Percentiles rank a stretch among this genome's conserved stretches.
Evolutionary conservation across 2,797 vertebrate species (phyloP).

Genomic region (Carcharodon carcharias): DNA sequence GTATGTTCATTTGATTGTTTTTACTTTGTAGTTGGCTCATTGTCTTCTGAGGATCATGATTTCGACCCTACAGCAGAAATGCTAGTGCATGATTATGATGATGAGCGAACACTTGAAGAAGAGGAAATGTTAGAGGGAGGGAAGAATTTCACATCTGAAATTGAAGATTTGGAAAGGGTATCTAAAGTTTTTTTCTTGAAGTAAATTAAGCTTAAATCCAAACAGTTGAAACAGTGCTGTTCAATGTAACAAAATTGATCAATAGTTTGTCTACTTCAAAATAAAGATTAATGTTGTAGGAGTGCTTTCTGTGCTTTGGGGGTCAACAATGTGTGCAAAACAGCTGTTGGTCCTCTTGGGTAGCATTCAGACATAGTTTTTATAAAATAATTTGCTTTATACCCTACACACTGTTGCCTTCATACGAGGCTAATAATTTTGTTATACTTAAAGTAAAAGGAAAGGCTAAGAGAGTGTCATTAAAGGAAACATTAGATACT

Average conservation of each 20-base stretch:
- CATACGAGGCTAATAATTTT: neutral
- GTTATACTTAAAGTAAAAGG: neutral
- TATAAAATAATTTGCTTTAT: neutral
- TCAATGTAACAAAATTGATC: slow-evolving; percentile 14
- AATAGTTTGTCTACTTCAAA: neutral
- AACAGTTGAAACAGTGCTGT: neutral
- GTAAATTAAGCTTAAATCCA: neutral
- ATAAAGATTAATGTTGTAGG: neutral
- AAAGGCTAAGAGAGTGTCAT: neutral
- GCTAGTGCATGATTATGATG: slow-evolving; percentile 94
- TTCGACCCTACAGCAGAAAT: slow-evolving; percentile 97
- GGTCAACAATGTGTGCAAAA: neutral
- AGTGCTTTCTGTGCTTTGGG: neutral
- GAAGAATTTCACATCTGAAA: slow-evolving; percentile 83
- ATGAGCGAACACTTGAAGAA: slow-evolving; percentile 90
- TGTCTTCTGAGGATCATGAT: slow-evolving; percentile 98
- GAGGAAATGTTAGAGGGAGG: slow-evolving; percentile 89
- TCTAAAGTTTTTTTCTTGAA: neutral
- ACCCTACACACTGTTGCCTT: neutral
- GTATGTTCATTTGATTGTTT: slow-evolving; percentile 26
- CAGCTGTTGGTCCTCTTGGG: neutral
- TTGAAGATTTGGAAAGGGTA: slow-evolving; percentile 96
- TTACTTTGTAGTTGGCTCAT: slow-evolving; percentile 78
- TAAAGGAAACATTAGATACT: neutral
- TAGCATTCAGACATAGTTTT: neutral